Conservation (phyloP, 2,113 vertebrate genomes). For the Calypte anna region DNA sequence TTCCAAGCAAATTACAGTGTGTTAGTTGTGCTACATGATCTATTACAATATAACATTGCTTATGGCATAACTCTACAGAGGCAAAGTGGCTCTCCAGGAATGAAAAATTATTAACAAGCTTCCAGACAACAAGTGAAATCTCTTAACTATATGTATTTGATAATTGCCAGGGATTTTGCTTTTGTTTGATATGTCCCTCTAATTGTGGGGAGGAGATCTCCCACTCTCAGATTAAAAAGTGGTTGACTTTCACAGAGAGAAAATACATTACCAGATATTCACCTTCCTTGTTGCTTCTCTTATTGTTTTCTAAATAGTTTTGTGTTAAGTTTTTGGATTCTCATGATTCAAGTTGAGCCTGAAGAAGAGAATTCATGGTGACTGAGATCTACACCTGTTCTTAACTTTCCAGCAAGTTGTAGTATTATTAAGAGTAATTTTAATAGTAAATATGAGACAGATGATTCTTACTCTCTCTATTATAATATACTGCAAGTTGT, state of each 20-base stretch:
- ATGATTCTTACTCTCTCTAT: background rate
- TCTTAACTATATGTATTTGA: background rate
- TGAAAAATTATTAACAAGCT: background rate
- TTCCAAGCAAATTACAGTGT: constrained; percentile 19
- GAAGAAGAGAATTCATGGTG: background rate
- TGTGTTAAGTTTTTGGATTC: background rate
- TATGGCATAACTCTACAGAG: background rate
- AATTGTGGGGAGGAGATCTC: background rate
- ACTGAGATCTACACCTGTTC: background rate
- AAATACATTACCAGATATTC: background rate
- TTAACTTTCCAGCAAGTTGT: background rate
- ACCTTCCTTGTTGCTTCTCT: background rate
- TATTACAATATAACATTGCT: background rate
- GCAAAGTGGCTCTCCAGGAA: background rate
- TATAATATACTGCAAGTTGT: background rate
- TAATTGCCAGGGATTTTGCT: background rate
- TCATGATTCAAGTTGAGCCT: background rate
- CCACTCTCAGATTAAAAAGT: background rate
- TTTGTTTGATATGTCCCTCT: background rate
- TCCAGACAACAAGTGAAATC: background rate
- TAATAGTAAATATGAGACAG: background rate
- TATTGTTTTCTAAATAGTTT: background rate
- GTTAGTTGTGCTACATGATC: background rate
- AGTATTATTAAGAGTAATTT: background rate
- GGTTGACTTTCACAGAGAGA: background rate